phyloP scores from a whole-genome alignment of 2,113 vertebrate genomes.

The Cygnus buccinator region DNA sequence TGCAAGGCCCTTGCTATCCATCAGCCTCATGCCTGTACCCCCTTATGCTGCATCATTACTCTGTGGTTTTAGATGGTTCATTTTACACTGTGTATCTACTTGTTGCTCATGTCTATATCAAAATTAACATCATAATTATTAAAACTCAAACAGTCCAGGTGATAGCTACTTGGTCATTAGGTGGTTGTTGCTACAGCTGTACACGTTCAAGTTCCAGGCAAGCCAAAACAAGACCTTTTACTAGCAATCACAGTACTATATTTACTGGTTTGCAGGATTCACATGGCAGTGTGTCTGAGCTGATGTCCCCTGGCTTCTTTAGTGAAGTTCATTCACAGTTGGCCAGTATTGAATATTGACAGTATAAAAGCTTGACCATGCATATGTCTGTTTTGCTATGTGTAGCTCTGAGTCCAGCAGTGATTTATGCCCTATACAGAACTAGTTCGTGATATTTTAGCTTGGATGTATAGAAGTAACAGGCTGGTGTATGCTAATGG shows the following conservation, averaged over 20 bases:
- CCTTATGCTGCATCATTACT: background rate
- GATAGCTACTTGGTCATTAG: background rate
- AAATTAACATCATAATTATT: background rate
- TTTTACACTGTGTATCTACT: background rate
- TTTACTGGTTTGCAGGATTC: background rate
- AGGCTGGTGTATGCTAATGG: background rate
- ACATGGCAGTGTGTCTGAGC: background rate
- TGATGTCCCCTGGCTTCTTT: background rate
- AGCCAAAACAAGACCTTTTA: background rate
- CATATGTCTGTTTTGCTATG: background rate
- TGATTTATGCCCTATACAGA: background rate
- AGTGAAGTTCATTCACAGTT: background rate
- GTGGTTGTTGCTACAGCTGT: background rate
- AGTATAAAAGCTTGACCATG: background rate
- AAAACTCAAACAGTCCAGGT: background rate
- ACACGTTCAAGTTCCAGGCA: background rate
- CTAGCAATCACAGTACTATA: background rate
- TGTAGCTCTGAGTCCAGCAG: background rate
- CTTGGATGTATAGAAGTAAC: fast-evolving
- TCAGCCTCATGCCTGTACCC: background rate
- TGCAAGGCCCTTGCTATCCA: background rate
- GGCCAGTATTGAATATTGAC: fast-evolving
- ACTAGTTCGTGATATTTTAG: background rate
- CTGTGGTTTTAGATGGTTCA: background rate
- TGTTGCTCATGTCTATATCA: background rate